Evolutionary conservation across 1,140 invertebrate species (phyloP).

Genomic region (Drosophila subobscura): DNA sequence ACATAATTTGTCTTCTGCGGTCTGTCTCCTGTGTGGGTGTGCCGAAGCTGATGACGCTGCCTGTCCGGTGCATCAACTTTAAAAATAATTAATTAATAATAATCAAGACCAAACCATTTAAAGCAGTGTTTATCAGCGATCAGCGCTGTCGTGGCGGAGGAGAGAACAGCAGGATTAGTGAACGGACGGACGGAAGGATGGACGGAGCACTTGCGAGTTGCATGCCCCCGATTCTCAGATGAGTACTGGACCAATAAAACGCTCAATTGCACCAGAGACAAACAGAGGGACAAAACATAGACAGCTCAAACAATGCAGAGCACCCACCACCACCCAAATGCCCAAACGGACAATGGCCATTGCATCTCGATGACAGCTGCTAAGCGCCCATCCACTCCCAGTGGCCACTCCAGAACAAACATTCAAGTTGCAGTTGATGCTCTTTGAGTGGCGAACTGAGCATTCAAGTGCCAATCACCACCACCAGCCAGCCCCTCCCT

Average conservation of each 20-base stretch:
- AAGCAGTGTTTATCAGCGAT: too few relatives aligned
- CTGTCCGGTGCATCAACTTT: constrained; percentile 19
- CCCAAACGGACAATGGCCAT: too few relatives aligned
- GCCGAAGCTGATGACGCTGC: too few relatives aligned
- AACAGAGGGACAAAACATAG: constrained; percentile 4
- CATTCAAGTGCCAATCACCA: not conserved
- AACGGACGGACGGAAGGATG: too few relatives aligned
- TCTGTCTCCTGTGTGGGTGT: not conserved
- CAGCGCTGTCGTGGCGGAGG: too few relatives aligned
- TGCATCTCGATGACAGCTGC: not conserved
- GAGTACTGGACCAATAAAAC: constrained; percentile 20
- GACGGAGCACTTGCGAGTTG: too few relatives aligned
- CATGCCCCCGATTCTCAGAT: too few relatives aligned
- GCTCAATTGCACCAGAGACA: constrained; percentile 24
- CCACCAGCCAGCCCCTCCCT: too few relatives aligned
- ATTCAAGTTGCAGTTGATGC: constrained; percentile 1
- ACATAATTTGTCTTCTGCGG: constrained; percentile 46
- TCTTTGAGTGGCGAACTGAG: constrained; percentile 1
- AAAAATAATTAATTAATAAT: constrained; percentile 51
- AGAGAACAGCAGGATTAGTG: too few relatives aligned
- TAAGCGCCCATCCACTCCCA: not conserved
- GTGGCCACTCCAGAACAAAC: constrained; percentile 2
- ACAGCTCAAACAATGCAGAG: not conserved
- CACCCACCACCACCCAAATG: not conserved
- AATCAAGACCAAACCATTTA: constrained; percentile 8